Conservation (phyloP, 1,140 invertebrate species). For the Conopomorpha cramerella region DNA sequence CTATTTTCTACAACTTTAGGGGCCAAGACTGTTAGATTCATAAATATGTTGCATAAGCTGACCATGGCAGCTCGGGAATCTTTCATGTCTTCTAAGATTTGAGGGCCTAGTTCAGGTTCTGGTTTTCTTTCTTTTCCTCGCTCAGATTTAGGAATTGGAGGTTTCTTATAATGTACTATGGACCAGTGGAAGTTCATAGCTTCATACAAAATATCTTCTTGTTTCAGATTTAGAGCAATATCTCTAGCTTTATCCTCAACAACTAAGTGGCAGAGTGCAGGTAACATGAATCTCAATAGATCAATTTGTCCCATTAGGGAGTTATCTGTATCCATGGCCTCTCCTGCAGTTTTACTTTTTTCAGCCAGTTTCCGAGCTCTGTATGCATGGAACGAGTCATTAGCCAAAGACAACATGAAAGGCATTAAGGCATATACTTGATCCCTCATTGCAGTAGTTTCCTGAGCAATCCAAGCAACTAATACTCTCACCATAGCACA, state of each 20-base stretch:
- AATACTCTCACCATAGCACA: conserved; percentile 83
- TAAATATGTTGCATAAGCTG: conserved; percentile 87
- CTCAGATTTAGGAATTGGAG: conserved; percentile 77
- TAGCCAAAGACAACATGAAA: conserved; percentile 76
- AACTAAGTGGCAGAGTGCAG: conserved; percentile 86
- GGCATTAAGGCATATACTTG: conserved; percentile 81
- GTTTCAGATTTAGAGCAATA: conserved; percentile 77
- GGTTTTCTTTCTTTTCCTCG: conserved; percentile 74
- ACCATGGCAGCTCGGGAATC: conserved; percentile 82
- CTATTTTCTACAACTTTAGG: conserved; percentile 79
- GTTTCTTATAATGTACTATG: conserved; percentile 84
- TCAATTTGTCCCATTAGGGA: conserved; percentile 70
- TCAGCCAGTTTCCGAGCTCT: conserved; percentile 66
- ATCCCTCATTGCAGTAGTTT: conserved; percentile 85
- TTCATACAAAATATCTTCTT: conserved; percentile 80
- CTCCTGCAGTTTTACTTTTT: conserved; percentile 62
- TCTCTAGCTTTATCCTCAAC: conserved; percentile 86
- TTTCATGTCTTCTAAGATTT: conserved; percentile 78
- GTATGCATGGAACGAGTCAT: conserved; percentile 80
- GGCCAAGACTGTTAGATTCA: conserved; percentile 90
- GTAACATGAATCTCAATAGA: conserved; percentile 79
- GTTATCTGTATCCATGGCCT: conserved; percentile 55
- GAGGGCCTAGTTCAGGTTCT: conserved; percentile 72
- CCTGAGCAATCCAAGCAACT: conserved; percentile 87
- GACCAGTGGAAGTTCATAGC: conserved; percentile 83